These are phyloP conservation scores for Drosophila saltans DNA, from an alignment of 1,140 invertebrate species.

Conservation along the genomic window DNA sequence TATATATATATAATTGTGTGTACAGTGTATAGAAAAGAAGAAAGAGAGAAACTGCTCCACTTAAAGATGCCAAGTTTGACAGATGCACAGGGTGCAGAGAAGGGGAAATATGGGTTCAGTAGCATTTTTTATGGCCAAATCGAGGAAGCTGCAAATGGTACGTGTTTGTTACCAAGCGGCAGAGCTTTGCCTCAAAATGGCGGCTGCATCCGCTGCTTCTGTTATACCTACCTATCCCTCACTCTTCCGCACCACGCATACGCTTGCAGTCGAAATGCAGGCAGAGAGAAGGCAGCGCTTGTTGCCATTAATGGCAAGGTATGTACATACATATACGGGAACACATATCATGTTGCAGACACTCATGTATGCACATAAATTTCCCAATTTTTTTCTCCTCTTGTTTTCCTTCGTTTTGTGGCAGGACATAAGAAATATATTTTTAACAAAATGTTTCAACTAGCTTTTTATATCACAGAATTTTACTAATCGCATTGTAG, in stretches of 20 bases:
- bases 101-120: neutral
- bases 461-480: neutral
- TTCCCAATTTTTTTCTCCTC: slow-evolving; percentile 30
- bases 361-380: slow-evolving; percentile 53
- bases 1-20: slow-evolving; percentile 19
- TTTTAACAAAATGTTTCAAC: neutral
- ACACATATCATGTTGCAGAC: slow-evolving; percentile 27
- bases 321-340: neutral
- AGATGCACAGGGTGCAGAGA: neutral
- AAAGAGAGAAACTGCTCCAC: slow-evolving; percentile 22
- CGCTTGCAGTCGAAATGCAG: slow-evolving; percentile 51
- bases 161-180: slow-evolving; percentile 60
- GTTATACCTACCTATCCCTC: neutral
- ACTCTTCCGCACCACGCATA: neutral
- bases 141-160: slow-evolving; percentile 53
- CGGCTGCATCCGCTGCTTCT: slow-evolving; percentile 41
- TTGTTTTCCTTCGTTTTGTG: neutral
- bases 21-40: neutral
- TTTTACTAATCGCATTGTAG: slow-evolving; percentile 1
- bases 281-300: slow-evolving; percentile 14
- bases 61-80: slow-evolving; percentile 43
- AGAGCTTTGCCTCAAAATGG: slow-evolving; percentile 63
- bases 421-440: slow-evolving; percentile 28
- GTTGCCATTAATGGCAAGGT: slow-evolving; percentile 40
- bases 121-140: slow-evolving; percentile 65